Evolutionary conservation across 2,888 invertebrate genomes (phyloP), one percentile per base, ranked within the genome.

Genomic region (Eulithis testata): DNA sequence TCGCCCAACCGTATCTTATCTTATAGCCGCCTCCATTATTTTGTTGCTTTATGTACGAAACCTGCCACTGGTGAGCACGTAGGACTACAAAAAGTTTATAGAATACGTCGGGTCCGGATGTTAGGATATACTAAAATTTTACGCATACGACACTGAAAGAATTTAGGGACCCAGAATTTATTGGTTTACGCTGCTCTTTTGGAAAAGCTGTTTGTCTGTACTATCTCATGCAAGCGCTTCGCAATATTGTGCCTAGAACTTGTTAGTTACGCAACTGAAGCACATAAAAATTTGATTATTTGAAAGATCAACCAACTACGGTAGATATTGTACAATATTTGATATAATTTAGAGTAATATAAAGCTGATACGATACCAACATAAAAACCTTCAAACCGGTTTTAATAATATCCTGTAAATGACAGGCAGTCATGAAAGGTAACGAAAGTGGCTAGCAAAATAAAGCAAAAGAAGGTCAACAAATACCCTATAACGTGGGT

Each of bases 81-180:
- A 68, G 57, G 53, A 58, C 67, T 62, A 69, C 70, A 70, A 70
- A 70, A 70, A 68, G 63, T 68, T 60, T 62, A 68, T 66, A 70
- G 63, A 70, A 69, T 60, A 57, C 47, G 56, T 60, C 51, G 60
- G 60, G 66, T 66, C 54, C 54, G 59, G 58, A 57, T 49, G 60
- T 62, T 43, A 63, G 61, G 60, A 58, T 60, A 58, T 49, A 59
- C 63, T 61, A 54, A 63, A 58, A 61, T 66, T 66, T 69, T 63
- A 66, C 64, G 61, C 61, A 61, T 66, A 57, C 50, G 60, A 60
- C 60, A 57, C 67, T 56, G 54, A 40, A 47, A 60, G 60, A 52
- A 67, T 64, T 63, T 57, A 60, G 57, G 12, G 43, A 14, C 27
- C 49, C 52, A 49, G 52, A 52, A 63, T 49, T 67, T 63, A 53